Evolutionary conservation across 1,140 invertebrate genomes (phyloP), one percentile per base, ranked within the genome.

Genomic region (Ostrea denselamellosa): DNA sequence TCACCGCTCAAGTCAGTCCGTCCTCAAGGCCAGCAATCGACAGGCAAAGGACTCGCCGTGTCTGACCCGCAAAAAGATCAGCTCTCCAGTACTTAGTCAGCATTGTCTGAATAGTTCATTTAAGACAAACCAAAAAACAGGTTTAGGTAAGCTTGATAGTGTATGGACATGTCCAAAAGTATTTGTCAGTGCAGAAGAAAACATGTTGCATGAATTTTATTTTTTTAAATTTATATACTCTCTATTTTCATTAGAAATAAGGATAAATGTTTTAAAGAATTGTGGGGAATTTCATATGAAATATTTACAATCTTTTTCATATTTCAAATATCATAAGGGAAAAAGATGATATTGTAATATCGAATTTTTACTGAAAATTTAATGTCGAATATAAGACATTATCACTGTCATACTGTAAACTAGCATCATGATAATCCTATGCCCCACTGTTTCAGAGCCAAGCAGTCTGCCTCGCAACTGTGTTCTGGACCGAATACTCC

Each of bases 401-500:
- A 17, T 17, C 56, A 19, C n/a, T 62, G 14, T 19, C 7, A 62
- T 19, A 19, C 17, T 62, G 19, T 14, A 58, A 58, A 14, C 17
- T 14, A 19, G 0, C 0, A 3, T n/a, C n/a, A n/a, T n/a, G n/a
- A 62, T 19, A n/a, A 62, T 19, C 3, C 7, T 7, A 3, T 4
- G 34, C 5, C 17, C 0, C 5, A 0, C 56, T n/a, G 56, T 77
- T 77, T 28, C 25, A 77, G 68, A 77, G 68, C 68, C 68, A 25
- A 77, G 25, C 68, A 77, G 28, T 28, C 85, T 92, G 19, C 90
- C 92, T 12, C 83, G 82, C 22, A 91, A 91, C 81, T 92, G 92
- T 91, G 92, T 94, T 65, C 68, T 94, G 68, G 92, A 93, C 71
- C 87, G 91, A 53, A 92, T 94, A 12, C 89, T 91, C 14, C 85